Evolutionary conservation across 2,113 vertebrate genomes (phyloP), one percentile per base, ranked within the genome.

Genomic region (Dromaius novaehollandiae): DNA sequence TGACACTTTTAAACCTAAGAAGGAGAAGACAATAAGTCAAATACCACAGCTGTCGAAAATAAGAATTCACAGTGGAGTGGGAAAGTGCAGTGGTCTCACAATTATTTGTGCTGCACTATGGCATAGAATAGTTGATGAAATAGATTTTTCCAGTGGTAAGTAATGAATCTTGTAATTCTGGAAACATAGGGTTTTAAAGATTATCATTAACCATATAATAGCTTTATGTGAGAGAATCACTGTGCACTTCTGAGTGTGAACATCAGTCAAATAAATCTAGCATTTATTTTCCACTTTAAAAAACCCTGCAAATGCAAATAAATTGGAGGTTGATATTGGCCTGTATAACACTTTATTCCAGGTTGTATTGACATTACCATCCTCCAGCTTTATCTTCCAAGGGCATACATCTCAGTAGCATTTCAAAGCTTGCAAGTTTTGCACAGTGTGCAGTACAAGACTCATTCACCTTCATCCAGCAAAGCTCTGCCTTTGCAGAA

Each of bases 241-340:
- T n/a, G 25, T 0, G 0, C n/a, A 44, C 20, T 94, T 93, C 76
- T 88, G 73, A 94, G 90, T 58, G 30, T 34, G 60, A 96, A 90
- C 91, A 91, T 78, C 76, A 90, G 79, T 55, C 85, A 71, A 34
- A 82, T 88, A 94, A 93, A 96, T 96, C 88, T 91, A 68, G 60
- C 80, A 4, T 73, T 88, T 86, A 86, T 84, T 96, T 95, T 94
- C 42, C 76, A 93, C 76, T 96, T 93, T 15, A 82, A 93, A 96
- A 96, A 95, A 5, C 32, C 36, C 76, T 96, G 69, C 93, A 95
- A 94, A 97, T 96, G 93, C 79, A 96, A 97, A 97, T 96, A 76
- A 36, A 82, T 21, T 93, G 74, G n/a, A 77, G 56, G 19, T 4
- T 82, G 73, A 73, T 75, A 68, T 48, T 56, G 75, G 48, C 69